phyloP scores from a whole-genome alignment of 2,113 vertebrate genomes.

The Saccopteryx bilineata region DNA sequence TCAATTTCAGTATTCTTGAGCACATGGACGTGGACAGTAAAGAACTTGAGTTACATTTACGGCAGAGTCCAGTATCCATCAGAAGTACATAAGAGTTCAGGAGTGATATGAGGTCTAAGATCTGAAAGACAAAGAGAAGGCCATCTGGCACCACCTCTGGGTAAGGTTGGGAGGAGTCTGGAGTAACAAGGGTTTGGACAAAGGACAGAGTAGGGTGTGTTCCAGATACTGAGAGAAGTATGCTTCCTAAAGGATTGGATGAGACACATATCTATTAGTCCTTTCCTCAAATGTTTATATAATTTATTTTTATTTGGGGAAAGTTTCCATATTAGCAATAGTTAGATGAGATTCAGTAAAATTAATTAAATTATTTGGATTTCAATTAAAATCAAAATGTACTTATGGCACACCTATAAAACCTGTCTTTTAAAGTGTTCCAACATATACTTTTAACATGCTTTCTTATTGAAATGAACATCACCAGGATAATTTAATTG shows the following conservation, averaged over 20 bases:
- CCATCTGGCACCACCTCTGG: not conserved
- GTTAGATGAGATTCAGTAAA: not conserved
- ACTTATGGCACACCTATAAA: not conserved
- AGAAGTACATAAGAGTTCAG: fast-evolving
- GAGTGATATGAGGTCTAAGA: too few relatives aligned
- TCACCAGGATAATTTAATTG: not conserved
- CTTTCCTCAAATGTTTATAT: not conserved
- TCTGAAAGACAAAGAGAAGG: not conserved
- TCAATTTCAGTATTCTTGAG: not conserved
- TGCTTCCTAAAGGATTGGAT: not conserved
- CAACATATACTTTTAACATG: not conserved
- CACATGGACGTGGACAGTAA: not conserved
- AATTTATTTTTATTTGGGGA: not conserved
- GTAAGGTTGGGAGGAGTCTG: not conserved
- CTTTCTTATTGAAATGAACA: not conserved
- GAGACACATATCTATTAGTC: not conserved
- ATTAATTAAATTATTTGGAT: not conserved
- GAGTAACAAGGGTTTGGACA: fast-evolving
- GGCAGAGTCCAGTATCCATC: not conserved
- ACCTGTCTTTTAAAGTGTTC: not conserved
- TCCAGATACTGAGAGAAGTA: not conserved
- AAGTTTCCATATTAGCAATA: not conserved
- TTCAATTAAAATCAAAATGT: slow-evolving; percentile 6
- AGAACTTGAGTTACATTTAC: not conserved
- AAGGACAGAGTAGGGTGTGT: not conserved